phyloP scores from a whole-genome alignment of 1,140 invertebrate genomes.

The Drosophila mojavensis region DNA sequence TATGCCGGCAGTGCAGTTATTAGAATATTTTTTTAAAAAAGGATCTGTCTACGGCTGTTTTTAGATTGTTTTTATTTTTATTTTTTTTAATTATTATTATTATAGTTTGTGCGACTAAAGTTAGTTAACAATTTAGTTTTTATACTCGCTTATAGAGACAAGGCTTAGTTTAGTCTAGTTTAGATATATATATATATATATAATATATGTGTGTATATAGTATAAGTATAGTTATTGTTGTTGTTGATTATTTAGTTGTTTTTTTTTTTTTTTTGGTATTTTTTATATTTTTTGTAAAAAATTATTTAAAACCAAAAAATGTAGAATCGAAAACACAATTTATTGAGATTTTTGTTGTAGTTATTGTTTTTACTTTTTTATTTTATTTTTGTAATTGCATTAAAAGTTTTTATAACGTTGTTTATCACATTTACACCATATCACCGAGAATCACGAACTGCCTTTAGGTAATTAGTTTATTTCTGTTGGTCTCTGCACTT shows the following conservation, averaged over 20 bases:
- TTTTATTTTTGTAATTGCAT: conserved; percentile 54
- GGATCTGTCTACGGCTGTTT: conserved; percentile 28
- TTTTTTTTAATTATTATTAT: conserved; percentile 21
- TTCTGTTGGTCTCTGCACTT: conserved; percentile 68
- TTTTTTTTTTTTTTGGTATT: conserved; percentile 39
- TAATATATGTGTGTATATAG: conserved; percentile 42
- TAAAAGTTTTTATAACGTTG: conserved; percentile 76
- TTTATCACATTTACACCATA: conserved; percentile 83
- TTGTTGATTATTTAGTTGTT: conserved; percentile 34
- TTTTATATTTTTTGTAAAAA: conserved; percentile 46
- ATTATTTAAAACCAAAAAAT: conserved; percentile 57
- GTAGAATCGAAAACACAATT: conserved; percentile 65
- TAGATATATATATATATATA: conserved; percentile 50
- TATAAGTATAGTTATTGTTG: conserved; percentile 51
- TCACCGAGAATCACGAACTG: conserved; percentile 81
- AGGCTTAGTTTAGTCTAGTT: conserved; percentile 57
- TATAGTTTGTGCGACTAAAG: conserved; percentile 66
- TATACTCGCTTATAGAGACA: conserved; percentile 57
- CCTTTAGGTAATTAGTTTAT: conserved; percentile 30
- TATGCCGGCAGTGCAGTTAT: conserved; percentile 78
- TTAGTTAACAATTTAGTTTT: conserved; percentile 35
- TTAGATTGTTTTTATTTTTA: conserved; percentile 10
- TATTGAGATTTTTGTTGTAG: conserved; percentile 27
- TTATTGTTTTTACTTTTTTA: conserved; percentile 29
- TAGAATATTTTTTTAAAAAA: conserved; percentile 56